Conservation (phyloP, 2,797 vertebrate species). For the Karalla daura region DNA sequence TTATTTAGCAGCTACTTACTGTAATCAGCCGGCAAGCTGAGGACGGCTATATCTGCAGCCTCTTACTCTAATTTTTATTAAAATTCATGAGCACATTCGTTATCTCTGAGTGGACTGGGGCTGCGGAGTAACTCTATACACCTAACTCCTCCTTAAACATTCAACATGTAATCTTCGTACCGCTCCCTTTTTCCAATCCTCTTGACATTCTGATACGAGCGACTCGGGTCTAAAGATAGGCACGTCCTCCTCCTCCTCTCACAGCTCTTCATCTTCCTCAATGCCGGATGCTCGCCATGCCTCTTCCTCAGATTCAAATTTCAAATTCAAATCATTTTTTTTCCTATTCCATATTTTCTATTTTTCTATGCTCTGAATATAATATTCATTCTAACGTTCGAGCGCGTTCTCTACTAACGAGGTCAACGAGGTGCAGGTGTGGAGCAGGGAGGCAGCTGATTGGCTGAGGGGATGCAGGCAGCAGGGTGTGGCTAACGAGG, state of each 20-base stretch:
- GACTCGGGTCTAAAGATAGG: conserved; percentile 72
- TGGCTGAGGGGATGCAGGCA: too few species aligned
- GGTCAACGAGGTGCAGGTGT: too few species aligned
- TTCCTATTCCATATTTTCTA: conserved; percentile 24
- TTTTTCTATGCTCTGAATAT: too few species aligned
- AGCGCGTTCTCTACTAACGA: too few species aligned
- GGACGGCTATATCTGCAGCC: not conserved
- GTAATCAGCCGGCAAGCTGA: not conserved
- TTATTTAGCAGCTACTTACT: not conserved
- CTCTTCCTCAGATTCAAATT: conserved; percentile 33
- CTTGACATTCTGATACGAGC: conserved; percentile 50
- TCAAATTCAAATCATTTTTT: not conserved
- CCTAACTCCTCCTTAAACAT: not conserved
- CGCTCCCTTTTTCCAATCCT: conserved; percentile 43
- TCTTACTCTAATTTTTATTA: not conserved
- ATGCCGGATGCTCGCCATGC: conserved; percentile 9
- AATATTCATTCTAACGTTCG: too few species aligned
- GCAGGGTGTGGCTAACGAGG: too few species aligned
- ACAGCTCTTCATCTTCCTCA: conserved; percentile 38
- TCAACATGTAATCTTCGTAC: conserved; percentile 17
- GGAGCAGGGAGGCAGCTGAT: too few species aligned
- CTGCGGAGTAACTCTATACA: not conserved
- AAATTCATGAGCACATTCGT: not conserved
- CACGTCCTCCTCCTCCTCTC: conserved; percentile 31
- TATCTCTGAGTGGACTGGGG: not conserved